A percentile compares a stretch with the other conserved stretches of the same genome.
phyloP scores from a whole-genome alignment of 2,888 invertebrate species.

The Panopea generosa region DNA sequence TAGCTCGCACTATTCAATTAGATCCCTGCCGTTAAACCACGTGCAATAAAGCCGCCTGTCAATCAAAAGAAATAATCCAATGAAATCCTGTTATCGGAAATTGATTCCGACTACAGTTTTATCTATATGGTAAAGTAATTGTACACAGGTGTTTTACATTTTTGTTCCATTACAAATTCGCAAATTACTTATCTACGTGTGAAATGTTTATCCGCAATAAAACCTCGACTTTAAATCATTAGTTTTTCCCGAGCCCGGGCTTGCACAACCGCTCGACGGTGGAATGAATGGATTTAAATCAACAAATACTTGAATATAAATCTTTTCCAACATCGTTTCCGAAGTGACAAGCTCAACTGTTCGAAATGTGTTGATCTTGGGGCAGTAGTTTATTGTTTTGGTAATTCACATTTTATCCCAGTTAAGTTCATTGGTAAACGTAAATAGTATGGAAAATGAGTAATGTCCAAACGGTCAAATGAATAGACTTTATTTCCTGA shows the following conservation, averaged over 20 bases:
- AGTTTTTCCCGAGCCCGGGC: slow-evolving; percentile 29
- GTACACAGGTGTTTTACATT: slow-evolving; percentile 48
- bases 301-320: slow-evolving; percentile 54
- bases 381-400: slow-evolving; percentile 37
- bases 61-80: slow-evolving; percentile 2
- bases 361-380: slow-evolving; percentile 22
- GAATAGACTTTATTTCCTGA: too few species aligned
- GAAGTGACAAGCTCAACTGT: not conserved
- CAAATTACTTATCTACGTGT: slow-evolving; percentile 59
- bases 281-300: slow-evolving; percentile 36
- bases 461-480: slow-evolving; percentile 29
- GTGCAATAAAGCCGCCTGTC: not conserved
- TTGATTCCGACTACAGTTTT: slow-evolving; percentile 19
- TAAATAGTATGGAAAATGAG: slow-evolving; percentile 32
- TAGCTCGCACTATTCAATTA: too few species aligned
- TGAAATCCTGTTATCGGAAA: slow-evolving; percentile 6
- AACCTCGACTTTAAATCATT: slow-evolving; percentile 45
- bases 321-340: slow-evolving; percentile 24
- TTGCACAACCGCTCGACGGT: slow-evolving; percentile 29
- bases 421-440: slow-evolving; percentile 26
- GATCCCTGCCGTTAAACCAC: too few species aligned
- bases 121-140: slow-evolving; percentile 33
- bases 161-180: slow-evolving; percentile 36
- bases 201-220: slow-evolving; percentile 53
- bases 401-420: slow-evolving; percentile 32